Percentiles rank a stretch among this genome's conserved stretches.
These are phyloP conservation scores for Cephus runcator DNA, from an alignment of 2,888 invertebrate genomes.

Conservation along the genomic window DNA sequence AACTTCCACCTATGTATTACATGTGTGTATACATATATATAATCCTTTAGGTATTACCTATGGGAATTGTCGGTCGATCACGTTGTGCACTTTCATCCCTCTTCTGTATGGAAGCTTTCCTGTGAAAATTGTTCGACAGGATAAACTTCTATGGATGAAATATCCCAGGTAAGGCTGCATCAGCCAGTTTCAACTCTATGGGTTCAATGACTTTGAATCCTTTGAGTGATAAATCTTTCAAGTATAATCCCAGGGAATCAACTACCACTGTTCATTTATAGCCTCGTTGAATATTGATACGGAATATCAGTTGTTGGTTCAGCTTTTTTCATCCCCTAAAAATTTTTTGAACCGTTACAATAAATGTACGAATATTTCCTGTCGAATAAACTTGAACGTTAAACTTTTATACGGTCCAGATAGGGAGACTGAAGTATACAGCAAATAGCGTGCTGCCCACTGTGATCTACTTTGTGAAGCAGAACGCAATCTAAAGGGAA, in stretches of 20 bases:
- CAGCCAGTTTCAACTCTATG: background rate
- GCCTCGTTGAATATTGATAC: no score
- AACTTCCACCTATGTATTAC: background rate
- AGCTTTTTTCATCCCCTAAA: no score
- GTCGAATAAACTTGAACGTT: no score
- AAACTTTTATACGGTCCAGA: background rate
- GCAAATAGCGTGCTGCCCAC: background rate
- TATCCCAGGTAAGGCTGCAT: background rate
- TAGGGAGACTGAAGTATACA: background rate
- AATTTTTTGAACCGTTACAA: no score
- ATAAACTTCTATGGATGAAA: background rate
- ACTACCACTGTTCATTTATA: background rate
- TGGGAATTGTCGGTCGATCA: background rate
- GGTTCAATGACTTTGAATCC: background rate
- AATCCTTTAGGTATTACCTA: background rate
- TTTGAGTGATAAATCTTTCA: background rate
- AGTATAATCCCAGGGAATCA: background rate
- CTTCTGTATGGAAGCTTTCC: background rate
- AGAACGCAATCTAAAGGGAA: background rate
- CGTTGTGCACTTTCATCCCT: background rate
- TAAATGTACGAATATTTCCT: no score
- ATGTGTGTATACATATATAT: background rate
- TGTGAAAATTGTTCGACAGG: background rate
- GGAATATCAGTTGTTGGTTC: no score
- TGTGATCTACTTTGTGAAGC: background rate